Conservation (phyloP, 1,140 invertebrate genomes). For the Antheraea mylitta region DNA sequence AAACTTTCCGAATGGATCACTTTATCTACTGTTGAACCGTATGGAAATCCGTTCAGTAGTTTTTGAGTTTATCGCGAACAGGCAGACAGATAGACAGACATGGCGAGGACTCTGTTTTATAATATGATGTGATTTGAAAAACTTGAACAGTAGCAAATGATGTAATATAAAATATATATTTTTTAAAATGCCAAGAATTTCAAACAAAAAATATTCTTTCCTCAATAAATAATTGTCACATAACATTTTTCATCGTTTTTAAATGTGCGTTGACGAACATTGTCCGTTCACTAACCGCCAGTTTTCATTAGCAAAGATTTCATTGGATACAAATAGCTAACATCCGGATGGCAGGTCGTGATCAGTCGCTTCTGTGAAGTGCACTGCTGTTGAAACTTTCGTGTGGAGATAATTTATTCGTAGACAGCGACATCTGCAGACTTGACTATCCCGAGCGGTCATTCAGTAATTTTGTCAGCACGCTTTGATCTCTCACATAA, state of each 20-base stretch:
- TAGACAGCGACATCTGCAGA: conserved; percentile 13
- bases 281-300: conserved; percentile 3
- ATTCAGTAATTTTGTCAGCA: conserved; percentile 25
- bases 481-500: conserved; percentile 38
- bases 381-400: conserved; percentile 17
- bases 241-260: background rate
- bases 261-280: background rate
- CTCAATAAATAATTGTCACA: background rate
- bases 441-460: conserved; percentile 7
- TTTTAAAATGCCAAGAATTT: too few species aligned
- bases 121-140: too few species aligned
- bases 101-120: too few species aligned
- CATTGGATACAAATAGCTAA: conserved; percentile 17
- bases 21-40: too few species aligned
- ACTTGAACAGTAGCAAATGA: too few species aligned
- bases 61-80: too few species aligned
- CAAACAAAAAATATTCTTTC: too few species aligned
- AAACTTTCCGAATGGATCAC: too few species aligned
- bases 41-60: too few species aligned
- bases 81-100: too few species aligned
- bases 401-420: conserved; percentile 31
- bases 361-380: conserved; percentile 19
- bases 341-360: conserved; percentile 11
- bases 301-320: conserved; percentile 17
- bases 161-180: too few species aligned